phyloP scores from a whole-genome alignment of 1,140 invertebrate genomes.

The Papilio glaucus region DNA sequence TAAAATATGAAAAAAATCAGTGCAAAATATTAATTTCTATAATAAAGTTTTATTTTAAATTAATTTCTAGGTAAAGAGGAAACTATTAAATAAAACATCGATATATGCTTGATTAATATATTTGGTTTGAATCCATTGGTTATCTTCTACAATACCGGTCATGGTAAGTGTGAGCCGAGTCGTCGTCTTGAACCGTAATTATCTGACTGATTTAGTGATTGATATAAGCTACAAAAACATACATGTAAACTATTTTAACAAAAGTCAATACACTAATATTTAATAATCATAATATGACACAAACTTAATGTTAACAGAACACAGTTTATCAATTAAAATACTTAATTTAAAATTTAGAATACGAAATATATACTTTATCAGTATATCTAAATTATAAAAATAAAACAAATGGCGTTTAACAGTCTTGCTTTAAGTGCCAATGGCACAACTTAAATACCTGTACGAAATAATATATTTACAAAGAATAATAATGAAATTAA shows the following conservation, averaged over 20 bases:
- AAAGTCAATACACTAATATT: not conserved
- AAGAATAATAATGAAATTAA: slow-evolving; percentile 23
- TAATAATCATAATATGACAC: slow-evolving; percentile 33
- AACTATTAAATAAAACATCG: slow-evolving; percentile 42
- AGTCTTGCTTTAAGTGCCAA: slow-evolving; percentile 30
- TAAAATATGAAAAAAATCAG: too few species aligned
- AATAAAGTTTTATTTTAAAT: too few species aligned
- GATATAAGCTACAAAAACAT: not conserved
- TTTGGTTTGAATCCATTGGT: slow-evolving; percentile 69
- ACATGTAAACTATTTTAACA: slow-evolving; percentile 1
- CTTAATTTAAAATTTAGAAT: slow-evolving; percentile 10
- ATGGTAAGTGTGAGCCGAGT: slow-evolving; percentile 25
- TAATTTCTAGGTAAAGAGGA: too few species aligned
- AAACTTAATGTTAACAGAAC: slow-evolving; percentile 32
- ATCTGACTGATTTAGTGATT: not conserved
- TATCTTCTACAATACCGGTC: slow-evolving; percentile 42
- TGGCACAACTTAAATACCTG: slow-evolving; percentile 25
- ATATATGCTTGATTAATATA: slow-evolving; percentile 50
- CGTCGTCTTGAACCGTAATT: not conserved
- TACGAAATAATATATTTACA: slow-evolving; percentile 28
- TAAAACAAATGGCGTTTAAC: slow-evolving; percentile 30
- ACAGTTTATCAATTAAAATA: not conserved
- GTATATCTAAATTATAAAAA: slow-evolving; percentile 11
- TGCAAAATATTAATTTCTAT: too few species aligned
- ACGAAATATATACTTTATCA: not conserved